Conservation (phyloP, 2,888 invertebrate species). For the Tiphia femorata region DNA sequence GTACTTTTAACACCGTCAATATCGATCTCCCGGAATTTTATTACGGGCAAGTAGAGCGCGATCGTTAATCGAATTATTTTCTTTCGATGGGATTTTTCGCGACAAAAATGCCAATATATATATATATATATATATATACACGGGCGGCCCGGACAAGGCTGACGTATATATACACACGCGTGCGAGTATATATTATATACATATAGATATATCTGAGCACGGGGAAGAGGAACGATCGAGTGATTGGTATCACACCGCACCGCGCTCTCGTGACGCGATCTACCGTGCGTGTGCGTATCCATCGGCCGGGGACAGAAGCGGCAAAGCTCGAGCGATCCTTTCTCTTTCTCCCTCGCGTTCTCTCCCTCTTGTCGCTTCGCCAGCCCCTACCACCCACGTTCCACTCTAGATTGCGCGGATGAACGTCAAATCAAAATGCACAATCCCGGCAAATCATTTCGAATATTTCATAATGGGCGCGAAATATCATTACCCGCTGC, state of each 20-base stretch:
- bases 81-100: constrained; percentile 14
- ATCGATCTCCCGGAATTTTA: too few relatives aligned
- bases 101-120: constrained; percentile 17
- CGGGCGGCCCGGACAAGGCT: not conserved
- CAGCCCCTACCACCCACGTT: too few relatives aligned
- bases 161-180: not conserved
- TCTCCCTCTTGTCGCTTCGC: too few relatives aligned
- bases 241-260: not conserved
- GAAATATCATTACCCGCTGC: constrained; percentile 65
- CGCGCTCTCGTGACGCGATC: constrained; percentile 11
- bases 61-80: constrained; percentile 11
- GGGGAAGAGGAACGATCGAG: too few relatives aligned
- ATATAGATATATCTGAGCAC: too few relatives aligned
- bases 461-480: constrained; percentile 67
- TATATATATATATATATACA: constrained; percentile 13
- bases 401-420: constrained; percentile 41
- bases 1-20: too few relatives aligned
- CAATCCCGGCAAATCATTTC: constrained; percentile 66
- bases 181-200: not conserved
- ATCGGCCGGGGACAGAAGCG: not conserved
- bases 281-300: constrained; percentile 1
- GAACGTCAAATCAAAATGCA: constrained; percentile 66
- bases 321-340: not conserved
- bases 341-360: too few relatives aligned
- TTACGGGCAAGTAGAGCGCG: not conserved